Evolutionary conservation across 64 coral and sea anemone genomes (phyloP), one percentile per base, ranked within the genome.

Genomic region (Montipora sp.): DNA sequence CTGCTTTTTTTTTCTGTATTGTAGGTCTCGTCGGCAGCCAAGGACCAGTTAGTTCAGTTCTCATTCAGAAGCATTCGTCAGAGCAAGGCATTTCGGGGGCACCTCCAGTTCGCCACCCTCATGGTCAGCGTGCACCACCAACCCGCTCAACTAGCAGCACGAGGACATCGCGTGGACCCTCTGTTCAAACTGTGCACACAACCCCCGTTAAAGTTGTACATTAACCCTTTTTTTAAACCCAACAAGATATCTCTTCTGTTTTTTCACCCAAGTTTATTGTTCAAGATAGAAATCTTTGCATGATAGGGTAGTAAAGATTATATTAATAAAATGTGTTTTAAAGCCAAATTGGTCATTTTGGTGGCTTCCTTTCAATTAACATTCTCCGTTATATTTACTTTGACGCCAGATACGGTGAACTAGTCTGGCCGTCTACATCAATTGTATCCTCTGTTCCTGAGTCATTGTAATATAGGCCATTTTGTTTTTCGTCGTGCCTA

Each of bases 131-230:
- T 19, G 75, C 93, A 49, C 85, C 89, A 10, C 73, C 80, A 46
- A 80, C 83, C 44, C 77, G 92, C 61, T 84, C 95, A 36, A 70
- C 83, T 1, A 90, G 75, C 36, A 36, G 36, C 51, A 91, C 87
- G 24, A 84, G 63, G 48, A 84, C 60, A 1, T 70, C 81, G 47
- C 89, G 95, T 80, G 59, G 82, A 59, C 57, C 90, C 4, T 66
- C 89, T 0, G 92, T 99, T n/a, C 90, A 93, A 55, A 94, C 94
- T 1, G 87, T 94, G 18, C 94, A 99, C 84, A 89, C 92, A 27
- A 93, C 94, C 20, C 97, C 97, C 36, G 87, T 99, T 7, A 99
- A 99, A 94, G 97, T 99, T 21, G 97, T 99, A 0, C 94, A 99
- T 50, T 99, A 46, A 80, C 73, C 20, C 70, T 84, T 15, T 63